These are phyloP conservation scores for Anthopleura xanthogrammica DNA, from an alignment of 92 coral and sea anemone species.

Conservation along the genomic window DNA sequence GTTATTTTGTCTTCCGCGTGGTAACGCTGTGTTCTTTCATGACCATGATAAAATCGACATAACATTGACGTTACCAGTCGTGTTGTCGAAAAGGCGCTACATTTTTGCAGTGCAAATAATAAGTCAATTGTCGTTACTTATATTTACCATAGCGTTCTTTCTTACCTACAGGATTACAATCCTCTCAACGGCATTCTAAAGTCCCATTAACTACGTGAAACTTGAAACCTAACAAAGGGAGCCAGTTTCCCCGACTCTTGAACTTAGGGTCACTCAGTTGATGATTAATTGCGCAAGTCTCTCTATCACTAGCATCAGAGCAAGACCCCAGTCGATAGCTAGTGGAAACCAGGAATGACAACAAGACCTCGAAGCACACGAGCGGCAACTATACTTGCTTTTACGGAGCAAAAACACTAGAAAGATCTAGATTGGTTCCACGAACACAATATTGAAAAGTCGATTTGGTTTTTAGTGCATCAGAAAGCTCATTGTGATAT, in stretches of 20 bases:
- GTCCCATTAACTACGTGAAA: background rate
- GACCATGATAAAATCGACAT: background rate
- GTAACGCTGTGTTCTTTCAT: background rate
- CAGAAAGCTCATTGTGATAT: background rate
- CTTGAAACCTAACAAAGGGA: conserved; percentile 6
- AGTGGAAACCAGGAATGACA: background rate
- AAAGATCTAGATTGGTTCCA: background rate
- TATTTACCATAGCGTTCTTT: background rate
- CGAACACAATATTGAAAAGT: background rate
- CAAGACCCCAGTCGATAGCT: background rate
- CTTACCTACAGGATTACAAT: background rate
- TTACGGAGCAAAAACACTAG: background rate
- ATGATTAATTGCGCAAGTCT: conserved; percentile 9
- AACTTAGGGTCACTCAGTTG: conserved; percentile 9
- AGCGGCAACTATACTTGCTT: background rate
- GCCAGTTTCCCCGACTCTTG: conserved; percentile 10
- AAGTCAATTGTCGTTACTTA: background rate
- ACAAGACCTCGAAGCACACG: background rate
- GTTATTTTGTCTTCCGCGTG: conserved; percentile 1
- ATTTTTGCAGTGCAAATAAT: background rate
- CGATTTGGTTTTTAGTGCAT: background rate
- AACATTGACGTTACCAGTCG: background rate
- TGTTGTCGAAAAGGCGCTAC: background rate
- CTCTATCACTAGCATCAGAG: background rate
- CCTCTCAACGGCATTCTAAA: background rate